Evolutionary conservation across 92 coral and sea anemone genomes (phyloP).

Genomic region (Palythoa grandis): DNA sequence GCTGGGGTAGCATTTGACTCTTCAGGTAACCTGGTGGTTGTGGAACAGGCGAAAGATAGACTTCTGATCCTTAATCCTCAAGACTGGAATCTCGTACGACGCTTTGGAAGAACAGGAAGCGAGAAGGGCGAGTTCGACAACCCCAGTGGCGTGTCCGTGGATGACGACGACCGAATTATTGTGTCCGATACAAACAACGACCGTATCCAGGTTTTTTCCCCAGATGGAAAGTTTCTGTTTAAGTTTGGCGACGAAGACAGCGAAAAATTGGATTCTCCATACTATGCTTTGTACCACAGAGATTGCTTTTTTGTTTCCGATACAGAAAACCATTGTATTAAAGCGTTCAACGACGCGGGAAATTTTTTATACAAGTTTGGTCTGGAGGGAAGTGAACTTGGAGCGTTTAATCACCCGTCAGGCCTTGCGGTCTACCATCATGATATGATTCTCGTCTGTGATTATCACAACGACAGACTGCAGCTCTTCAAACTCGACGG

Average conservation of each 20-base stretch:
- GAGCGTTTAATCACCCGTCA: slow-evolving; percentile 38
- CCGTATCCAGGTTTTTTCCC: slow-evolving; percentile 37
- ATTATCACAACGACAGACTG: slow-evolving; percentile 42
- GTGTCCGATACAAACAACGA: slow-evolving; percentile 42
- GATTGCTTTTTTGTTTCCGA: slow-evolving; percentile 46
- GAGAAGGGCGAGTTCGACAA: slow-evolving; percentile 23
- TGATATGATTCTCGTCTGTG: slow-evolving; percentile 41
- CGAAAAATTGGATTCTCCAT: slow-evolving; percentile 27
- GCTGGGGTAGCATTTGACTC: slow-evolving; percentile 36
- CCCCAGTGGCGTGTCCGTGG: slow-evolving; percentile 37
- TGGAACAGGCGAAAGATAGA: slow-evolving; percentile 36
- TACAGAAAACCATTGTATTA: slow-evolving; percentile 42
- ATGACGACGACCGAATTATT: slow-evolving; percentile 2
- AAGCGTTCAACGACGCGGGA: slow-evolving; percentile 26
- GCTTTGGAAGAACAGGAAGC: slow-evolving; percentile 34
- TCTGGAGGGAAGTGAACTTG: slow-evolving; percentile 31
- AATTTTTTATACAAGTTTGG: slow-evolving; percentile 41
- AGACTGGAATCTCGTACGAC: slow-evolving; percentile 36
- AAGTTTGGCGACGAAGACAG: slow-evolving; percentile 27
- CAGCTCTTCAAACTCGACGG: slow-evolving; percentile 48
- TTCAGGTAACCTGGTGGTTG: slow-evolving; percentile 27
- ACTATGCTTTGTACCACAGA: slow-evolving; percentile 21
- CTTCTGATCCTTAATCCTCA: slow-evolving; percentile 14
- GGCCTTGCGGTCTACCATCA: slow-evolving; percentile 40
- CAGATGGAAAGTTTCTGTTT: slow-evolving; percentile 21